A percentile compares a stretch with the other conserved stretches of the same genome.
phyloP scores from a whole-genome alignment of 2,797 vertebrate genomes.

The Furcifer pardalis region DNA sequence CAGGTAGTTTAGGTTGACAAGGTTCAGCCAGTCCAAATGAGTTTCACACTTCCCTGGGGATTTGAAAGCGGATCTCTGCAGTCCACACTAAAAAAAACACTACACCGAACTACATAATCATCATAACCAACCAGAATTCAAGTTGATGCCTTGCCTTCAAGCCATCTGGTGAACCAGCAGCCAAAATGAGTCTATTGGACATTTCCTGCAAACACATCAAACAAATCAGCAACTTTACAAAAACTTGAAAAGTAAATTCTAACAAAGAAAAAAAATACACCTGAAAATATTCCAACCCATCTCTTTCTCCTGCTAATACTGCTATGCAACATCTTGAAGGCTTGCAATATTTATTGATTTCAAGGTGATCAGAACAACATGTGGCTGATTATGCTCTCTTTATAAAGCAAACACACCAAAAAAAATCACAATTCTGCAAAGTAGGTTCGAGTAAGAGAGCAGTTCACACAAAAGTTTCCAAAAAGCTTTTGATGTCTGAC shows the following conservation, averaged over 20 bases:
- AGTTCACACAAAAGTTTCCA: background rate
- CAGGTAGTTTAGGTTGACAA: background rate
- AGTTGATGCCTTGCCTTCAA: background rate
- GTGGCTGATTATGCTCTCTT: too few relatives aligned
- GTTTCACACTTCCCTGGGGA: background rate
- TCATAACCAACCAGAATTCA: background rate
- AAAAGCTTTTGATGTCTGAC: too few relatives aligned
- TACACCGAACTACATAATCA: background rate
- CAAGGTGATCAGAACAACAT: background rate
- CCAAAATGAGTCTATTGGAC: background rate
- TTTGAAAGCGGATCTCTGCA: background rate
- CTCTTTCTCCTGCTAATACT: background rate
- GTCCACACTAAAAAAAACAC: background rate
- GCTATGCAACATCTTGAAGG: background rate
- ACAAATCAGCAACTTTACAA: background rate
- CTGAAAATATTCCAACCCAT: too few relatives aligned
- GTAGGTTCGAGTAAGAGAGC: background rate
- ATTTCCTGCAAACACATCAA: background rate
- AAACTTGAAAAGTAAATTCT: background rate
- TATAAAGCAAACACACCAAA: too few relatives aligned
- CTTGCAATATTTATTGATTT: background rate
- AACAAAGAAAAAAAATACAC: background rate
- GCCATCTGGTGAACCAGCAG: background rate
- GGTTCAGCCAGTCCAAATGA: background rate
- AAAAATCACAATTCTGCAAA: background rate